These are phyloP conservation scores for Thera britannica DNA, from an alignment of 2,888 invertebrate species.

Conservation along the genomic window DNA sequence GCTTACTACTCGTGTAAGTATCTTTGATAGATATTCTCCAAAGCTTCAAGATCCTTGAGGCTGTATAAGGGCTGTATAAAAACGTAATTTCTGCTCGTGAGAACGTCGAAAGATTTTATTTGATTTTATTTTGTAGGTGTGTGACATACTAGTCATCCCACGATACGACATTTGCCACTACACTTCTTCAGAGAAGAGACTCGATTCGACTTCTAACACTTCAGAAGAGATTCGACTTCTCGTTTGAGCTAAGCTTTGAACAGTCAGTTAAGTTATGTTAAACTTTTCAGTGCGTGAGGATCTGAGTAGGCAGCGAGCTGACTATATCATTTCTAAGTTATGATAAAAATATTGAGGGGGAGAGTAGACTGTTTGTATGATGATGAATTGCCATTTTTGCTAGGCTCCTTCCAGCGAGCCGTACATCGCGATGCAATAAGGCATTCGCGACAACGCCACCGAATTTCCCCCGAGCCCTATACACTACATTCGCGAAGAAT, in stretches of 20 bases:
- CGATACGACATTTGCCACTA: no score
- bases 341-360: constrained; percentile 1
- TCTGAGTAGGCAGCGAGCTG: neutral
- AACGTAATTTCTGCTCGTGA: no score
- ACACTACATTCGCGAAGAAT: constrained; percentile 76
- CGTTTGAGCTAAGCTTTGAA: no score
- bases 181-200: no score
- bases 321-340: neutral
- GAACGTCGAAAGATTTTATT: no score
- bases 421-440: constrained; percentile 54
- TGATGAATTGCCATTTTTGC: constrained; percentile 16
- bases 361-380: constrained; percentile 21
- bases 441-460: constrained; percentile 65
- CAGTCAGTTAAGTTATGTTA: no score
- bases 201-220: no score
- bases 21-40: no score
- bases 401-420: constrained; percentile 36
- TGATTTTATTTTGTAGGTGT: no score
- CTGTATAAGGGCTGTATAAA: no score
- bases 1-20: neutral
- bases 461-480: constrained; percentile 82
- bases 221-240: no score
- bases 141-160: no score
- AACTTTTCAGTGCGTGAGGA: neutral
- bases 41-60: neutral